Evolutionary conservation across 2,888 invertebrate species (phyloP).

Genomic region (Bruchidius siliquastri): DNA sequence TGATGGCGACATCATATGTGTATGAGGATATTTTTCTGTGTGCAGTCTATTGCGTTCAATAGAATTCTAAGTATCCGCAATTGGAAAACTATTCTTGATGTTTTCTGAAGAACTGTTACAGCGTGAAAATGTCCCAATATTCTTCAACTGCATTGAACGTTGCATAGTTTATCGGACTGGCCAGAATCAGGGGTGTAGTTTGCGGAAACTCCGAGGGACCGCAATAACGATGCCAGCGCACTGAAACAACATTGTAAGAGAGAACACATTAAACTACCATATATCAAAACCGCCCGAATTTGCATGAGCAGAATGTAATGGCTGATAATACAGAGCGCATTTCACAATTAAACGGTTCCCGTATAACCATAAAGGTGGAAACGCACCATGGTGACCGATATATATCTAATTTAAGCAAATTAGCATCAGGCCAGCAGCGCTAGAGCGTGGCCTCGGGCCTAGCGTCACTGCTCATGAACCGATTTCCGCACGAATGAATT

Average conservation of each 20-base stretch:
- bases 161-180: no score
- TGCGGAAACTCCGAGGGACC: no score
- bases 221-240: background rate
- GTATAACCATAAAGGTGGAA: background rate
- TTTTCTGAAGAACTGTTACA: no score
- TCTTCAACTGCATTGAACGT: no score
- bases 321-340: background rate
- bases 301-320: background rate
- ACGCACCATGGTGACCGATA: background rate
- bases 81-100: no score
- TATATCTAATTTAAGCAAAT: background rate
- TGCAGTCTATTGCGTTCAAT: no score
- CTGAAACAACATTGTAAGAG: background rate
- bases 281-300: background rate
- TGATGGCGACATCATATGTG: no score
- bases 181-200: no score
- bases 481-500: background rate
- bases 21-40: no score
- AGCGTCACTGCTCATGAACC: background rate
- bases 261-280: background rate
- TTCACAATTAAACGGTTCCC: background rate
- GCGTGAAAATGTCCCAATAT: no score
- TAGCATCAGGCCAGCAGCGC: background rate
- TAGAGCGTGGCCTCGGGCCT: background rate
- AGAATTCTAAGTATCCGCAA: no score